A percentile compares a stretch with the other conserved stretches of the same genome.
Conservation (phyloP, 2,888 invertebrate species). For the Rhopalosiphum nymphaeae region DNA sequence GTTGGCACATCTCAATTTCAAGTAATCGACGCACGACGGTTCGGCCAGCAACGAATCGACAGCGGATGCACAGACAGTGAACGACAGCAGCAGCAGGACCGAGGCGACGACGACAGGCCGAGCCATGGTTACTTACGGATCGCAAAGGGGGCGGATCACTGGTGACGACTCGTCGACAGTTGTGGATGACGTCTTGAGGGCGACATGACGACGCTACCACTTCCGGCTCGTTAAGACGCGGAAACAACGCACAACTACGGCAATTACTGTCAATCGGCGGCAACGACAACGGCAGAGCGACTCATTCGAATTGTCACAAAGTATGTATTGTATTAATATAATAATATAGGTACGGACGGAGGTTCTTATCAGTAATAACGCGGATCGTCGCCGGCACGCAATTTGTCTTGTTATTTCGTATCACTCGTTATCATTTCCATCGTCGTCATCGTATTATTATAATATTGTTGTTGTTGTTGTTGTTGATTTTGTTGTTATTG, state of each 20-base stretch:
- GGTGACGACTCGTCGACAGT: neutral
- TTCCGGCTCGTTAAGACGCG: neutral
- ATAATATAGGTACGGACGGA: neutral
- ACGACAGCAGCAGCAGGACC: neutral
- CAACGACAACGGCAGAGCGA: neutral
- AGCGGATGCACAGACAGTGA: neutral
- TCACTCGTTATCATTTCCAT: neutral
- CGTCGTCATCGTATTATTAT: neutral
- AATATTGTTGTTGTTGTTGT: neutral
- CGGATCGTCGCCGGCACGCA: neutral
- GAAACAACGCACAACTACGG: neutral
- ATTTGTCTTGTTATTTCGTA: neutral
- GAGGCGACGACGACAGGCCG: neutral
- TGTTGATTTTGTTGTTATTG: neutral
- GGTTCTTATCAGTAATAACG: conserved; percentile 10
- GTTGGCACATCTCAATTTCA: conserved; percentile 52
- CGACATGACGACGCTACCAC: neutral
- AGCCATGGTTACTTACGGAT: neutral
- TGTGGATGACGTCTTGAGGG: neutral
- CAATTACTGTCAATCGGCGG: neutral
- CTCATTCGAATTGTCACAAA: neutral
- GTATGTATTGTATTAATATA: neutral
- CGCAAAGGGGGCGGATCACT: conserved; percentile 4
- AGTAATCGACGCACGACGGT: conserved; percentile 47
- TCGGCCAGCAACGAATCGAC: conserved; percentile 25